These are phyloP conservation scores for Lepidocolaptes lacrymiger DNA, from an alignment of 2,797 vertebrate species.

Conservation along the genomic window DNA sequence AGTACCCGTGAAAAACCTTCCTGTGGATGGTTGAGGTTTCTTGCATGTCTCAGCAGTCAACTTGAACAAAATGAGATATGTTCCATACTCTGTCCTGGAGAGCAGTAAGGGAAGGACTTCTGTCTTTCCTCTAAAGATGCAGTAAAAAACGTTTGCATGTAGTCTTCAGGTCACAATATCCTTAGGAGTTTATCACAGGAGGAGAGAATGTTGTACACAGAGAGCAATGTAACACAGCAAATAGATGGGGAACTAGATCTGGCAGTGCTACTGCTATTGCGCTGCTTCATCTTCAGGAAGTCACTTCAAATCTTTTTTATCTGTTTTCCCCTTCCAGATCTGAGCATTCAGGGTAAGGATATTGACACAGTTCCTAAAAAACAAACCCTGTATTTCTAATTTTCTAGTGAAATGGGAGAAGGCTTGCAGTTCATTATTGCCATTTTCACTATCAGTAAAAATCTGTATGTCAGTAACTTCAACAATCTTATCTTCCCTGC, in stretches of 20 bases:
- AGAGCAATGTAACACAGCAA: neutral
- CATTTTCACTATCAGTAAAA: neutral
- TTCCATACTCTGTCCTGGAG: neutral
- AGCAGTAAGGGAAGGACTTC: neutral
- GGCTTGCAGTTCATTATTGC: neutral
- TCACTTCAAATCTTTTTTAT: neutral
- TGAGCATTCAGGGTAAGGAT: neutral
- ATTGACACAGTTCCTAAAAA: neutral
- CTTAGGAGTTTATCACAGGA: neutral
- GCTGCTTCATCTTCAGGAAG: neutral
- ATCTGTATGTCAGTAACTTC: fast-evolving
- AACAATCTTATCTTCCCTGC: neutral
- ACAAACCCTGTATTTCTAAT: neutral
- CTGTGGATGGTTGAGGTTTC: fast-evolving
- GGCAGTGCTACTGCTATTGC: neutral
- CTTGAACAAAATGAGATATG: neutral
- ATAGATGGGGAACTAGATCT: neutral
- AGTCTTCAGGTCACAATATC: neutral
- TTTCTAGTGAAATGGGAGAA: neutral
- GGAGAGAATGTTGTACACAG: neutral
- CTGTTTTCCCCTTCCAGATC: neutral
- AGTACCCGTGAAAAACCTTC: neutral
- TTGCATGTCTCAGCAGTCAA: fast-evolving
- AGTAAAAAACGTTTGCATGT: neutral
- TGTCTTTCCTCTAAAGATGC: neutral